phyloP scores from a whole-genome alignment of 30 jellyfish, hydroid and myxozoan genomes.

The Chironex yamaguchii region DNA sequence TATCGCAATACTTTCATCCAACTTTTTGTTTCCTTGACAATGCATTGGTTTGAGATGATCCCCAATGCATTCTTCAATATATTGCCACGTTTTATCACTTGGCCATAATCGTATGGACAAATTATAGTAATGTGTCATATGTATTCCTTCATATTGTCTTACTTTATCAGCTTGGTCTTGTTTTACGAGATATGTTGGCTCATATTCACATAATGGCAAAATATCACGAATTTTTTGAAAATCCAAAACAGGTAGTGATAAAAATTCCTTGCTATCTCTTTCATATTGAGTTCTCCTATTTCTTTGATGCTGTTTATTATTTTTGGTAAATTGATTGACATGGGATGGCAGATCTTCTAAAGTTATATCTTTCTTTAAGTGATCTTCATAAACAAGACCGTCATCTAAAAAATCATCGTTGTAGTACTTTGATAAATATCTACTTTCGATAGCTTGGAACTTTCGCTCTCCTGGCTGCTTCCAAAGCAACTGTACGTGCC shows the following conservation, averaged over 20 bases:
- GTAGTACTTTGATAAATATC: conserved; percentile 49
- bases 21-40: conserved; percentile 72
- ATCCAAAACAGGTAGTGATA: conserved; percentile 59
- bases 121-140: conserved; percentile 76
- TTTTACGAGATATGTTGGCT: conserved; percentile 61
- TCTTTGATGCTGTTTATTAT: not conserved
- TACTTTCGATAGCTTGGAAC: conserved; percentile 19
- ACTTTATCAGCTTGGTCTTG: conserved; percentile 44
- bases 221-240: conserved; percentile 42
- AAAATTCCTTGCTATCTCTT: conserved; percentile 77
- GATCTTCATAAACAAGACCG: conserved; percentile 71
- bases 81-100: conserved; percentile 69
- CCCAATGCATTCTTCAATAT: conserved; percentile 67
- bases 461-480: conserved; percentile 24
- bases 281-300: conserved; percentile 76
- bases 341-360: conserved; percentile 70
- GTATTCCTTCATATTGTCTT: conserved; percentile 77
- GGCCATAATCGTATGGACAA: conserved; percentile 69
- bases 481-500: conserved; percentile 81
- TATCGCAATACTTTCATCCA: conserved; percentile 50
- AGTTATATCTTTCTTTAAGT: conserved; percentile 46
- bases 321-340: conserved; percentile 46
- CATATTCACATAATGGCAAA: conserved; percentile 47
- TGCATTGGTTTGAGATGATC: conserved; percentile 76
- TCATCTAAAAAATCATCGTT: conserved; percentile 66